These are phyloP conservation scores for Zoanthus gigantus DNA, from an alignment of 92 coral and sea anemone genomes.

Conservation along the genomic window DNA sequence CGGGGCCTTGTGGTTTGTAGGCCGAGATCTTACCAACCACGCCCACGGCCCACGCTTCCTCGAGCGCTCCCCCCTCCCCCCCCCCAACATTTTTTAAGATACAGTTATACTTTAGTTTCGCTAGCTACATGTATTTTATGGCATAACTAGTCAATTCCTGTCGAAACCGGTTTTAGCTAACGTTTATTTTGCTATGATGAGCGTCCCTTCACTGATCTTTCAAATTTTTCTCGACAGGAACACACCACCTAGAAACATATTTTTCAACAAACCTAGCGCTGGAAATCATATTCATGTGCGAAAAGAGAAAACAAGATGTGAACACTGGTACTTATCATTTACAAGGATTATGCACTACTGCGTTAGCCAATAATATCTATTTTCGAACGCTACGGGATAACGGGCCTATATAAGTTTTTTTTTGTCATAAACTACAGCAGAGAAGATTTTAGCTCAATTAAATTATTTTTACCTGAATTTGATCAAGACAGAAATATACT, in stretches of 20 bases:
- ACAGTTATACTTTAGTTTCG: too few species aligned
- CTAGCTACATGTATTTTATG: too few species aligned
- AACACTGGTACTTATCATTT: background rate
- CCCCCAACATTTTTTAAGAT: too few species aligned
- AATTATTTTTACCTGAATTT: conserved; percentile 13
- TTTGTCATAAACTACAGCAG: background rate
- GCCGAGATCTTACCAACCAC: too few species aligned
- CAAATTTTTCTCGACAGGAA: conserved; percentile 3
- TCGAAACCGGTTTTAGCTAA: too few species aligned
- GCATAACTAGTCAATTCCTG: too few species aligned
- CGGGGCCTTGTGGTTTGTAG: too few species aligned
- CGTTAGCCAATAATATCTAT: conserved; percentile 4
- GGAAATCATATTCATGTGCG: background rate
- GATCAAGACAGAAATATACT: background rate
- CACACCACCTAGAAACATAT: background rate
- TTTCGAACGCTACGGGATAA: conserved; percentile 20
- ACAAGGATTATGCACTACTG: background rate
- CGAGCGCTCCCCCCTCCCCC: too few species aligned
- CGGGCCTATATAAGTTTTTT: background rate
- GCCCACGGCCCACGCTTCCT: too few species aligned
- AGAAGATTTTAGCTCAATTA: background rate
- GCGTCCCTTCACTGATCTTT: background rate
- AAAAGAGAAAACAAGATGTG: background rate
- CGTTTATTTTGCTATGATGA: background rate
- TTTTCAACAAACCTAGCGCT: background rate